These are phyloP conservation scores for Muscicapa striata DNA, from an alignment of 2,797 vertebrate genomes.

Conservation along the genomic window DNA sequence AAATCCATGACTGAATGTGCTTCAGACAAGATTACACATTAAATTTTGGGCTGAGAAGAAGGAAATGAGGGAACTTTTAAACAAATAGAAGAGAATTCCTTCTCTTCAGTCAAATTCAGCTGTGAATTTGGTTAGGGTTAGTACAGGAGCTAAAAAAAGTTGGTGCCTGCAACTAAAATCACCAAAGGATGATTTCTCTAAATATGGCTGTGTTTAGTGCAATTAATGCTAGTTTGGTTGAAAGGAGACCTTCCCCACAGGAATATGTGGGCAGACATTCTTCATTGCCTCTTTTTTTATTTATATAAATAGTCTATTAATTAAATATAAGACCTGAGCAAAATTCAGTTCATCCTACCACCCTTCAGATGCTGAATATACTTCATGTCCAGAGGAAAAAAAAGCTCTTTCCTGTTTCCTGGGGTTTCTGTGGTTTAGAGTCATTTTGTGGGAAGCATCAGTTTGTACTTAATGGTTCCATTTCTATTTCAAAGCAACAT, in stretches of 20 bases:
- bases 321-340: neutral
- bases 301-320: constrained; percentile 31
- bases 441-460: neutral
- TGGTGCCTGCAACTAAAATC: neutral
- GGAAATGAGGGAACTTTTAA: neutral
- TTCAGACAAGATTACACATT: neutral
- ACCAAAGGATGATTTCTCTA: constrained; percentile 6
- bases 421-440: constrained; percentile 46
- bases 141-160: neutral
- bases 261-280: neutral
- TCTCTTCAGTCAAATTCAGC: neutral
- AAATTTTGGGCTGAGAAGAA: neutral
- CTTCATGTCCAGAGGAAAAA: neutral
- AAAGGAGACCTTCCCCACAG: constrained; percentile 33
- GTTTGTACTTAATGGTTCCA: neutral
- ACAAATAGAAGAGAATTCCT: neutral
- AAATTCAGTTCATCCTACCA: neutral
- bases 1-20: neutral
- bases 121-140: neutral
- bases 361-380: neutral
- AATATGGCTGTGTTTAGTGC: neutral
- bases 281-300: neutral
- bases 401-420: constrained; percentile 9
- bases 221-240: neutral
- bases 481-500: neutral